Percentiles rank a stretch among this genome's conserved stretches.
Evolutionary conservation across 2,113 vertebrate genomes (phyloP).

Genomic region (Dendropsophus ebraccatus): DNA sequence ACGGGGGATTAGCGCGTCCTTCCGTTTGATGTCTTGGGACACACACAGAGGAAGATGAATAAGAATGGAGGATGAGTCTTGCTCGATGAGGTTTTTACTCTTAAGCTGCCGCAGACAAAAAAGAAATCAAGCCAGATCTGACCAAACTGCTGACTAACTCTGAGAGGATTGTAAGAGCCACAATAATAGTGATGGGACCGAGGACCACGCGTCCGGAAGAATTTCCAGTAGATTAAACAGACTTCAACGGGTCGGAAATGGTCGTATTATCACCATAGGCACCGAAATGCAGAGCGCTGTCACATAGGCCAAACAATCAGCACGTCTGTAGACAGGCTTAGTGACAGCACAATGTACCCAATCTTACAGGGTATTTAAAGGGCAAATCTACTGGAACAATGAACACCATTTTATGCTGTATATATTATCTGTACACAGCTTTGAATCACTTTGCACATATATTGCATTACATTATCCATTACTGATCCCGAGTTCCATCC

Average conservation of each 20-base stretch:
- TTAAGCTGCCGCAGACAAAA: not conserved
- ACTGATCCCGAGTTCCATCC: not conserved
- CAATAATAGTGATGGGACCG: not conserved
- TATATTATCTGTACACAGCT: not conserved
- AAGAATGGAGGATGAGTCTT: slow-evolving; percentile 22
- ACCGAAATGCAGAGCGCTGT: not conserved
- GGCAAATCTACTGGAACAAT: too few species aligned
- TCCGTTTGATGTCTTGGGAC: slow-evolving; percentile 37
- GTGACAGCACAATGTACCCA: too few species aligned
- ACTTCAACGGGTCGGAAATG: too few species aligned
- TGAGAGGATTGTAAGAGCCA: not conserved
- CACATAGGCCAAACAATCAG: not conserved
- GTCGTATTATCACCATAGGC: not conserved
- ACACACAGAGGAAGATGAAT: slow-evolving; percentile 23
- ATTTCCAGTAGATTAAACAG: not conserved
- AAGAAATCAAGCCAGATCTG: not conserved
- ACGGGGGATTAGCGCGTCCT: slow-evolving; percentile 48
- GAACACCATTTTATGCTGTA: too few species aligned
- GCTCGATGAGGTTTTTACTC: not conserved
- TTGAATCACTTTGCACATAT: too few species aligned
- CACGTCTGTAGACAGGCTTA: too few species aligned
- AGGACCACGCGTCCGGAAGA: not conserved
- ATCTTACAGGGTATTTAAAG: too few species aligned
- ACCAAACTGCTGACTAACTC: not conserved
- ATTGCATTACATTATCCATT: too few species aligned